Percentiles rank a stretch among this genome's conserved stretches.
Conservation (phyloP, 1,140 invertebrate genomes). For the Caenorhabditis briggsae region DNA sequence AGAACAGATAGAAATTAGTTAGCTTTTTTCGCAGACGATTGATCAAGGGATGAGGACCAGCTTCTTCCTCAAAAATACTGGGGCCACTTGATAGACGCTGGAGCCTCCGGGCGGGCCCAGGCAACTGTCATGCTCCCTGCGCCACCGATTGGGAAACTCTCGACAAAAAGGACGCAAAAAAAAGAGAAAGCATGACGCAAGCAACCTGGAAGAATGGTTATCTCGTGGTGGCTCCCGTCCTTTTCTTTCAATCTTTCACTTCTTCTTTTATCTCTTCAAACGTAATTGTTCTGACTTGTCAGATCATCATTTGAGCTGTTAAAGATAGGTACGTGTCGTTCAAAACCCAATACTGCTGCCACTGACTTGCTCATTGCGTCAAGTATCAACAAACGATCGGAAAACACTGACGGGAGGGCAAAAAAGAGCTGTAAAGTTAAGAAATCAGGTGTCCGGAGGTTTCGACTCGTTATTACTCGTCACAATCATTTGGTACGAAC, state of each 20-base stretch:
- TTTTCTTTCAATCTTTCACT: background rate
- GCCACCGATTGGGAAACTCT: background rate
- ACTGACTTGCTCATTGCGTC: background rate
- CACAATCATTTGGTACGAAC: background rate
- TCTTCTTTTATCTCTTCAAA: background rate
- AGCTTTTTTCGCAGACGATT: constrained; percentile 29
- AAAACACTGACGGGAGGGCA: constrained; percentile 42
- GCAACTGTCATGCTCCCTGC: constrained; percentile 3
- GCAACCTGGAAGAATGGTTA: constrained; percentile 9
- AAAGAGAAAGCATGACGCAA: constrained; percentile 22
- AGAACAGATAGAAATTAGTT: constrained; percentile 49
- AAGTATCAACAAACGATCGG: constrained; percentile 41
- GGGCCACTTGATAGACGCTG: constrained; percentile 26
- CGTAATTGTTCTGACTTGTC: constrained; percentile 34
- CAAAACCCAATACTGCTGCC: background rate
- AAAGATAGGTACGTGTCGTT: constrained; percentile 35
- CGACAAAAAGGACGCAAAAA: constrained; percentile 40
- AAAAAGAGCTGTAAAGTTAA: constrained; percentile 30
- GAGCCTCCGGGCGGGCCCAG: background rate
- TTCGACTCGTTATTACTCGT: background rate
- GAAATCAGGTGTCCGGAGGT: background rate
- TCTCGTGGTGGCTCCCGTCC: background rate
- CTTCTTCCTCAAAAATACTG: constrained; percentile 8
- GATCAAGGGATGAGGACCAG: constrained; percentile 2
- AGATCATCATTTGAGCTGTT: constrained; percentile 15